Evolutionary conservation across 2,797 vertebrate genomes (phyloP), one percentile per base, ranked within the genome.

Genomic region (Lates japonicus): DNA sequence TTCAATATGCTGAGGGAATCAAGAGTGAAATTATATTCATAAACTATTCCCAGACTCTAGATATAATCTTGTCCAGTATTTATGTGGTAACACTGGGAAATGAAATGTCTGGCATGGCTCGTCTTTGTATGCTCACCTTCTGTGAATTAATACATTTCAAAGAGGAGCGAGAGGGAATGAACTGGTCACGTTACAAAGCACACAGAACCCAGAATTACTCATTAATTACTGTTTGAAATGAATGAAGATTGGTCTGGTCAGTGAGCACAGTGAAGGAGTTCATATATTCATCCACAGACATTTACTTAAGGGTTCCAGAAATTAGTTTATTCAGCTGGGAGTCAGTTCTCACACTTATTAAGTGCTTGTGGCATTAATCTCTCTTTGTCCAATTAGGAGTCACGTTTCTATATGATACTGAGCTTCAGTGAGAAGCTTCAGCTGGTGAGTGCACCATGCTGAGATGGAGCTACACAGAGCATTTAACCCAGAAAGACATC

Each of bases 21-120:
- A 81, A 81, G 80, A 90, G 82, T 89, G 67, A 93, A 92, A 93
- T 88, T 57, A 49, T 85, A 83, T 90, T 88, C 83, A 90, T 87
- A 82, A 90, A 88, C 72, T 69, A 66, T 75, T 82, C 73, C 79
- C 70, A n/a, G 57, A 70, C 22, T 70, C 76, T 39, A 74, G 85
- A 87, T 85, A 35, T 70, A 85, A 90, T 87, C 80, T 80, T 48
- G 59, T 76, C 72, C 63, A 35, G 71, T 86, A 80, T 85, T 88
- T 80, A 81, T 76, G 57, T 42, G 59, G 57, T 68, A 60, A 80
- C 87, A 85, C 69, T 73, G 61, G 41, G 74, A 76, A 80, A 67
- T 73, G 54, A 90, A 80, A 81, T 60, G 55, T 65, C 44, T 48
- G 25, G 46, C 57, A 19, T 7, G 29, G 63, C 71, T 76, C 14